A percentile compares a stretch with the other conserved stretches of the same genome.
Evolutionary conservation across 30 jellyfish, hydroid and myxozoan species (phyloP).

Genomic region (Aurelia sp.): DNA sequence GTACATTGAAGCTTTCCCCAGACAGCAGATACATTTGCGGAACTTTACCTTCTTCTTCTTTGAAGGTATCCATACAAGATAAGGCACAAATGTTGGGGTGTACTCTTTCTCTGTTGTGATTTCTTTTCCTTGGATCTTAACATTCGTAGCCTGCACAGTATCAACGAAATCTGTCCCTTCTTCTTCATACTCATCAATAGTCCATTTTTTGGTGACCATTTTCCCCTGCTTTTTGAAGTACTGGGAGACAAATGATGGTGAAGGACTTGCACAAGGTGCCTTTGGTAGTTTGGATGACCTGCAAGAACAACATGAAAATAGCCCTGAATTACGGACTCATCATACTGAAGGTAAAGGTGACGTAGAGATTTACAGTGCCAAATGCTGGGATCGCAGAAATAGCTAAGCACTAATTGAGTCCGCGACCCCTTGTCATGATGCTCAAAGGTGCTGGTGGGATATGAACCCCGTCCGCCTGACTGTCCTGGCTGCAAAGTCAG

Average conservation of each 20-base stretch:
- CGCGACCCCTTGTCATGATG: too few relatives aligned
- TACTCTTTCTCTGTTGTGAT: not conserved
- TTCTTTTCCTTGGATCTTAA: constrained; percentile 24
- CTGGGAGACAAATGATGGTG: constrained; percentile 47
- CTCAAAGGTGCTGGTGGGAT: too few relatives aligned
- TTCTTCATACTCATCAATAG: not conserved
- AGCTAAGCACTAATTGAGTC: too few relatives aligned
- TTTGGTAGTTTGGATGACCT: constrained; percentile 40
- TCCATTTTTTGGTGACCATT: not conserved
- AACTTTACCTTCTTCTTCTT: constrained; percentile 10
- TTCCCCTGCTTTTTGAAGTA: constrained; percentile 18
- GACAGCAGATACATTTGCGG: too few relatives aligned
- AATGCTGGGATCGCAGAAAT: too few relatives aligned
- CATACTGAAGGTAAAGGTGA: too few relatives aligned
- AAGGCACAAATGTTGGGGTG: constrained; percentile 11
- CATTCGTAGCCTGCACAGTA: constrained; percentile 6
- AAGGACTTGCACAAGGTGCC: constrained; percentile 66
- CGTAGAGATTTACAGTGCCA: too few relatives aligned
- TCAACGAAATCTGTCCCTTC: not conserved
- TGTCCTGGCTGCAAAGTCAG: too few relatives aligned
- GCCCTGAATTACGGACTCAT: too few relatives aligned
- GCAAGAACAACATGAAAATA: not conserved
- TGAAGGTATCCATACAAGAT: constrained; percentile 68
- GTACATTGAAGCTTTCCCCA: too few relatives aligned
- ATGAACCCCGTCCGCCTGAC: too few relatives aligned